Base-by-base conservation (phyloP, 2,888 invertebrate species). In the Helicoverpa assulta region DNA sequence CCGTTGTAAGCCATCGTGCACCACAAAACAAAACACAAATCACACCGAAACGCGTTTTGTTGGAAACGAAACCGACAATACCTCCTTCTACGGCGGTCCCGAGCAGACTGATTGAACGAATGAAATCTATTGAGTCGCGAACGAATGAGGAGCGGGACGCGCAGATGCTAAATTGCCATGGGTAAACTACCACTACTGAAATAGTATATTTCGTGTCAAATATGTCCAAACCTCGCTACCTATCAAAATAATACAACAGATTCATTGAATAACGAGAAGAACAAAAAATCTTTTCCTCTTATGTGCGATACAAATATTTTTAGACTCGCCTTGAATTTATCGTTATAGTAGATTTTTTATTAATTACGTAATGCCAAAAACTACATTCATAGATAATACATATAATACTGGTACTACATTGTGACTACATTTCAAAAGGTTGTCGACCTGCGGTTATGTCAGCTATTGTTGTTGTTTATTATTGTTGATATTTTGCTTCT, bases 1-100 rank as follows among this genome's bases (percentile, higher is more conserved):
- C 97, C 97, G 96, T 97, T 97, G 96, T 97, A 97, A 96, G 97
- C 97, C 97, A 97, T 97, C 93, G 95, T 96, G 96, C 93, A 96
- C 96, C 96, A 96, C 96, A 96, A 96, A 95, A 95, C 94, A 94
- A 94, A 94, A 94, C 94, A 95, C 94, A 91, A 94, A 95, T 93
- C 95, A 95, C 95, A 93, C 93, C 93, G 91, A 89, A 93, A 92
- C 95, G 92, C 94, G 95, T 90, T 94, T 84, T 74, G 76, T 78
- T 80, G 77, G 83, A 78, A 84, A 86, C 86, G 82, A 86, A 88
- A 84, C 85, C 89, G 83, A 88, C 81, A 84, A 87, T 74, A 89
- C 94, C 90, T 89, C 84, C 86, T 83, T 73, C 57, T 67, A 72
- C 78, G 85, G 88, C 89, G 89, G 91, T 87, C 92, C 88, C 92